A percentile compares a stretch with the other conserved stretches of the same genome.
Conservation (phyloP, 2,797 vertebrate genomes). For the Agapornis canus region DNA sequence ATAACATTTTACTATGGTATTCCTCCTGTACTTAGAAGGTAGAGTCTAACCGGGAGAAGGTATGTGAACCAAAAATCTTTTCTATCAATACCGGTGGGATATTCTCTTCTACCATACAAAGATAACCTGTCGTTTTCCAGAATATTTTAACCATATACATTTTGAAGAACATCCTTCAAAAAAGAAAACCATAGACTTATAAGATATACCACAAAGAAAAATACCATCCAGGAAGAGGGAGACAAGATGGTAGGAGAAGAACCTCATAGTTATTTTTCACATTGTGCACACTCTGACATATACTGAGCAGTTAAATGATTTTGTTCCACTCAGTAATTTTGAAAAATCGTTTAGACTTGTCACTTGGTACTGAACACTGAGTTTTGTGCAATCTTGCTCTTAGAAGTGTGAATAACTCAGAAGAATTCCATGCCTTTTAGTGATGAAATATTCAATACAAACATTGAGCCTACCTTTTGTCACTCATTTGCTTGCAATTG, state of each 20-base stretch:
- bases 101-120: not conserved
- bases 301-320: not conserved
- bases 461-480: slow-evolving; percentile 7
- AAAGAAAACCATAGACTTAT: fast-evolving
- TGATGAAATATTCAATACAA: not conserved
- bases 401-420: not conserved
- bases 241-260: not conserved
- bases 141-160: not conserved
- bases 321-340: not conserved
- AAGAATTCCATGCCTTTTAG: slow-evolving; percentile 1
- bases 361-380: not conserved
- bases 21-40: not conserved
- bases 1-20: not conserved
- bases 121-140: not conserved
- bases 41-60: fast-evolving
- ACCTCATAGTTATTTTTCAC: not conserved
- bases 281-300: not conserved
- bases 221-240: not conserved
- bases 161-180: not conserved
- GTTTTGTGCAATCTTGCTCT: not conserved
- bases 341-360: not conserved
- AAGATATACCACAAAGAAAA: not conserved
- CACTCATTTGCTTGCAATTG: not conserved
- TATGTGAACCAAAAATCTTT: fast-evolving
- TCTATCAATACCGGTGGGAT: not conserved